Conservation (phyloP, 1,140 invertebrate species). For the Drosophila nasuta region DNA sequence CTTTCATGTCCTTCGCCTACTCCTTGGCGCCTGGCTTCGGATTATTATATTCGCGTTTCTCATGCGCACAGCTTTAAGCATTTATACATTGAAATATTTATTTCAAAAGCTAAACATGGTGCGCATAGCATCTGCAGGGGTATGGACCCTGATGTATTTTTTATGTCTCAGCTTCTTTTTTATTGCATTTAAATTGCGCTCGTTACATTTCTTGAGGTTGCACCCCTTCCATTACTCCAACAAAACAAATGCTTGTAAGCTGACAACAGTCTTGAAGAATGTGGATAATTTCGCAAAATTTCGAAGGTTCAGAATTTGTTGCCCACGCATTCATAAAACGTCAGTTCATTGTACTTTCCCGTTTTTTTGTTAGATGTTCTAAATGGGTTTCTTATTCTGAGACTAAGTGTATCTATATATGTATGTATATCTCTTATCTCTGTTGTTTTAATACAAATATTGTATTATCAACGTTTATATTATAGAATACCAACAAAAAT, state of each 20-base stretch:
- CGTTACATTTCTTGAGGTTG: slow-evolving; percentile 50
- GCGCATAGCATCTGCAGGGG: slow-evolving; percentile 25
- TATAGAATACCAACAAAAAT: too few species aligned
- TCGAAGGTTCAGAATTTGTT: slow-evolving; percentile 15
- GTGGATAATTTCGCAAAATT: slow-evolving; percentile 40
- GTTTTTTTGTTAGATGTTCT: not conserved
- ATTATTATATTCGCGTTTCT: slow-evolving; percentile 82
- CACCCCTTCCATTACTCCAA: not conserved
- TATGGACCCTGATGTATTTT: slow-evolving; percentile 71
- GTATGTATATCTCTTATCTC: not conserved
- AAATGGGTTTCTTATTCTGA: not conserved
- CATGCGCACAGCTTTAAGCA: slow-evolving; percentile 70
- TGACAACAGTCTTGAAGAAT: slow-evolving; percentile 28
- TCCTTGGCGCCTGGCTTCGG: slow-evolving; percentile 59
- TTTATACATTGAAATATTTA: slow-evolving; percentile 71
- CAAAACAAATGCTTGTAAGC: slow-evolving; percentile 26
- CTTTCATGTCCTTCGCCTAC: slow-evolving; percentile 29
- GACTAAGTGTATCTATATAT: too few species aligned
- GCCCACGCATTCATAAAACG: not conserved
- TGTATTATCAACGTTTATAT: too few species aligned
- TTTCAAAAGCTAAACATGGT: slow-evolving; percentile 57
- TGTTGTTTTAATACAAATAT: too few species aligned
- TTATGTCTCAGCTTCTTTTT: slow-evolving; percentile 70
- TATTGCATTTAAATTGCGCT: slow-evolving; percentile 78
- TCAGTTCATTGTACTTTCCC: slow-evolving; percentile 14